phyloP scores from a whole-genome alignment of 2,888 invertebrate species.

The Aphodius granarius region DNA sequence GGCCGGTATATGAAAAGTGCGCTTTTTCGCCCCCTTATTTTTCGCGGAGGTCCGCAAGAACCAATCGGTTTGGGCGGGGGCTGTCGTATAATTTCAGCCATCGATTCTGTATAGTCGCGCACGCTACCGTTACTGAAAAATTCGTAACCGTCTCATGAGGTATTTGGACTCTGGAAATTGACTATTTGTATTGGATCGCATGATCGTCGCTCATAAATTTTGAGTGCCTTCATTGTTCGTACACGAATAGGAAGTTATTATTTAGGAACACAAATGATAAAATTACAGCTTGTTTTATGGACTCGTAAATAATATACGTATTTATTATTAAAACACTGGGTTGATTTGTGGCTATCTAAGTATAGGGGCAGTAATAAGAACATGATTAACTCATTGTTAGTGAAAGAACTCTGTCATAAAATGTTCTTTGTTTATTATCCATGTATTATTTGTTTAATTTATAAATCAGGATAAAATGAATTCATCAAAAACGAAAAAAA shows the following conservation, averaged over 20 bases:
- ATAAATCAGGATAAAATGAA: too few relatives aligned
- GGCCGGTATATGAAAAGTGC: slow-evolving; percentile 2
- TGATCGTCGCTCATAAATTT: slow-evolving; percentile 8
- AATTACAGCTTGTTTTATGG: neutral
- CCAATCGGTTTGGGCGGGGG: slow-evolving; percentile 3
- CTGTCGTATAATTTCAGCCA: neutral
- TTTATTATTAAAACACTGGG: neutral
- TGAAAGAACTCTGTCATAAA: neutral
- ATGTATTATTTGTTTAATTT: too few relatives aligned
- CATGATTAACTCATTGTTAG: neutral
- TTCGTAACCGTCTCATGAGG: neutral
- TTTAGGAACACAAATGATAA: neutral
- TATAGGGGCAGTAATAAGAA: neutral
- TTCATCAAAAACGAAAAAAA: too few relatives aligned
- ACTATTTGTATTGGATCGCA: slow-evolving; percentile 3
- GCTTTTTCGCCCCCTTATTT: slow-evolving; percentile 9
- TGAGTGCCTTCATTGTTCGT: neutral
- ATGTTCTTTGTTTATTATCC: too few relatives aligned
- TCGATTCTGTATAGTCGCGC: neutral
- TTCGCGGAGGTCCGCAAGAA: slow-evolving; percentile 3
- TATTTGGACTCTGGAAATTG: neutral
- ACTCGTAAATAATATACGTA: neutral
- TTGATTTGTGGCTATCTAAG: neutral
- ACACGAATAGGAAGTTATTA: neutral
- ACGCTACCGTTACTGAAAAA: neutral